These are phyloP conservation scores for Ischnus inquisitorius DNA, from an alignment of 2,888 invertebrate species.

Conservation along the genomic window DNA sequence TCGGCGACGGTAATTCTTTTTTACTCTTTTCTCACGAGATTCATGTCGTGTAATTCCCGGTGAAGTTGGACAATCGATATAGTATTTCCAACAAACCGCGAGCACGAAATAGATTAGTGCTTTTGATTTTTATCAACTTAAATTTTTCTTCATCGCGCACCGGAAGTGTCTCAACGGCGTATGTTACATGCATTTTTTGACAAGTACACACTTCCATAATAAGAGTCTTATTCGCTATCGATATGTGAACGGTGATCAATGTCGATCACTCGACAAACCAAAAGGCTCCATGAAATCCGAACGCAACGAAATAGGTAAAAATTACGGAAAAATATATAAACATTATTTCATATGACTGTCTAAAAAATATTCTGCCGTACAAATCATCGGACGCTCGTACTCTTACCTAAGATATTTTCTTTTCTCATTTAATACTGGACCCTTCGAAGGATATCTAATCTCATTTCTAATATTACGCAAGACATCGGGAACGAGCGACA, in stretches of 20 bases:
- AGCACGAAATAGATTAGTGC: too few species aligned
- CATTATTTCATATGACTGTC: background rate
- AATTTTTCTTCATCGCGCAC: too few species aligned
- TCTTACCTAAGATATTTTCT: constrained; percentile 32
- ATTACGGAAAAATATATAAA: constrained; percentile 6
- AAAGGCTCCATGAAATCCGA: background rate
- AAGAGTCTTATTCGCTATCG: constrained; percentile 29
- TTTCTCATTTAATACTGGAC: constrained; percentile 61
- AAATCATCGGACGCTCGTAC: constrained; percentile 22
- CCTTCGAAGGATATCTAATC: constrained; percentile 47
- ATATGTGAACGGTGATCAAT: constrained; percentile 34
- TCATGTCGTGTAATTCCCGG: too few species aligned
- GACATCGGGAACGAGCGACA: constrained; percentile 19
- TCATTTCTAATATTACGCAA: constrained; percentile 31
- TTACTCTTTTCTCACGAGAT: too few species aligned
- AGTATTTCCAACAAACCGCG: too few species aligned
- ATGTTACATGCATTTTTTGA: constrained; percentile 28
- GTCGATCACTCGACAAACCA: constrained; percentile 18
- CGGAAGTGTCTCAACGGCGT: background rate
- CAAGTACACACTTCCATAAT: constrained; percentile 36
- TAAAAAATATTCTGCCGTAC: constrained; percentile 24
- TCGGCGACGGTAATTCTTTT: too few species aligned
- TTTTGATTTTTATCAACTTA: too few species aligned
- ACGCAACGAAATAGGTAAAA: background rate
- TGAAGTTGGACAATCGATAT: too few species aligned